Percentiles rank a stretch among this genome's conserved stretches.
Evolutionary conservation across 2,113 vertebrate species (phyloP).

Genomic region (Canis aureus): DNA sequence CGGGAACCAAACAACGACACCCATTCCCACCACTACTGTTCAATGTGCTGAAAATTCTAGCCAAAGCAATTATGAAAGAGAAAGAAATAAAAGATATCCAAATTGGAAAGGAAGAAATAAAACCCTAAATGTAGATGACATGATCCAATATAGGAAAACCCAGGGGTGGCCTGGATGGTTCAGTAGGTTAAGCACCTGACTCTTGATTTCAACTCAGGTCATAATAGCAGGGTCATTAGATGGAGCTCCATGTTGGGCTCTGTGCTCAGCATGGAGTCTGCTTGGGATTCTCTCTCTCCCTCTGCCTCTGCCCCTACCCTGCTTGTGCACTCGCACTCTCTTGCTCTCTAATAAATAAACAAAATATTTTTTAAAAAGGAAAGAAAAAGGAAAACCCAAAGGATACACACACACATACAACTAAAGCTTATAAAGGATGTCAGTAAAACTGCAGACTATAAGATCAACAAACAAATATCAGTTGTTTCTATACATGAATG

Average conservation of each 20-base stretch:
- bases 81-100: constrained; percentile 39
- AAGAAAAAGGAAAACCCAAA: neutral
- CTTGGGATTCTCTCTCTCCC: neutral
- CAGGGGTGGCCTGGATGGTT: neutral
- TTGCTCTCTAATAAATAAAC: neutral
- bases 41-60: neutral
- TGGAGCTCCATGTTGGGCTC: neutral
- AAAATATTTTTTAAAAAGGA: neutral
- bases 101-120: constrained; percentile 10
- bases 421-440: neutral
- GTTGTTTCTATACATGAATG: neutral
- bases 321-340: neutral
- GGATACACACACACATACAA: neutral
- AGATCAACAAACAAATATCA: neutral
- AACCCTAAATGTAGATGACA: constrained; percentile 8
- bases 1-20: neutral
- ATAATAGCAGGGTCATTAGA: neutral
- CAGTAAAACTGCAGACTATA: neutral
- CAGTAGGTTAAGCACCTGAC: neutral
- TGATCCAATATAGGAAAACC: neutral
- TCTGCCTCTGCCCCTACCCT: neutral
- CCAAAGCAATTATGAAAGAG: neutral
- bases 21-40: neutral
- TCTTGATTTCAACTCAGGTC: neutral
- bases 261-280: neutral